phyloP scores from a whole-genome alignment of 1,140 invertebrate species.

The Drosophila rhopaloa region DNA sequence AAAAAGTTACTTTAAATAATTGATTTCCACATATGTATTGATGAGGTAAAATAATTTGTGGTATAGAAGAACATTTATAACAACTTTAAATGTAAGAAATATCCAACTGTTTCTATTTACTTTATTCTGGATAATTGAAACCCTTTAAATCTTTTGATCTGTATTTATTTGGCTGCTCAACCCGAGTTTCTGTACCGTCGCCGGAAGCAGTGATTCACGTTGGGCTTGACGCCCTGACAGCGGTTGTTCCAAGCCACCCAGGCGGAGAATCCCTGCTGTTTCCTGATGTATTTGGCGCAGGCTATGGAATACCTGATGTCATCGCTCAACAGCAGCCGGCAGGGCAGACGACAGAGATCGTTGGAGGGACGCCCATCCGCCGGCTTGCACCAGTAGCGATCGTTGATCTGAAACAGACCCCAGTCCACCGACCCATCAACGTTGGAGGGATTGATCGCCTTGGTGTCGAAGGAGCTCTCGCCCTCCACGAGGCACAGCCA shows the following conservation, averaged over 20 bases:
- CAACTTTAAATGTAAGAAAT: no score
- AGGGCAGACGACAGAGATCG: conserved; percentile 66
- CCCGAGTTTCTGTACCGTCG: conserved; percentile 40
- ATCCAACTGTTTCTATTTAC: no score
- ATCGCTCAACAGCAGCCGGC: conserved; percentile 62
- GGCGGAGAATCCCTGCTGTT: conserved; percentile 88
- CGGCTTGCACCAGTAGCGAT: conserved; percentile 86
- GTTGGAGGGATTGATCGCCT: conserved; percentile 85
- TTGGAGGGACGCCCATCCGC: conserved; percentile 65
- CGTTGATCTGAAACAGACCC: conserved; percentile 87
- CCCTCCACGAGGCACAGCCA: conserved; percentile 86
- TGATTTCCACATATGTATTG: no score
- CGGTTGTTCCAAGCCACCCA: conserved; percentile 88
- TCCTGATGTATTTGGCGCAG: conserved; percentile 68
- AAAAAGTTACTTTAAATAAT: no score
- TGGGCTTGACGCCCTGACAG: conserved; percentile 67
- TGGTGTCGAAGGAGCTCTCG: conserved; percentile 85
- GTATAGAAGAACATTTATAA: no score
- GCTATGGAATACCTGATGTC: conserved; percentile 69
- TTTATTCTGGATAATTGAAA: neutral
- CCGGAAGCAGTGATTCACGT: conserved; percentile 61
- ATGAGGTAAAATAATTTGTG: no score
- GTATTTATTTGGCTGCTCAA: conserved; percentile 4
- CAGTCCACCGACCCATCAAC: conserved; percentile 86
- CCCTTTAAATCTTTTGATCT: neutral